These are phyloP conservation scores for Diadromus collaris DNA, from an alignment of 2,888 invertebrate species.

Conservation along the genomic window DNA sequence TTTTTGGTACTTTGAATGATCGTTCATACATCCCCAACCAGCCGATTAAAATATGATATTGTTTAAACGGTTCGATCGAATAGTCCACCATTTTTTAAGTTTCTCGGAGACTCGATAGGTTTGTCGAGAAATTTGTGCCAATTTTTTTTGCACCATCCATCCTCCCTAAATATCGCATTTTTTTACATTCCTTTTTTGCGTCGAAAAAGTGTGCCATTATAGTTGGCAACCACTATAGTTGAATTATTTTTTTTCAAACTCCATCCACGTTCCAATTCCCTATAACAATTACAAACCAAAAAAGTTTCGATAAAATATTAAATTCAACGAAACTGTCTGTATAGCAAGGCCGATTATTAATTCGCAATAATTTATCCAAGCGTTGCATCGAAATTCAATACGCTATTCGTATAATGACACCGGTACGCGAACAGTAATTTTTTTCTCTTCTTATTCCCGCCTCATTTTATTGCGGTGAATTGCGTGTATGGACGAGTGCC, in stretches of 20 bases:
- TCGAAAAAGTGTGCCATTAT: background rate
- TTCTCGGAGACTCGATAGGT: background rate
- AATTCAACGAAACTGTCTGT: background rate
- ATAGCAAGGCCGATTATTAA: background rate
- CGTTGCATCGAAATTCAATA: background rate
- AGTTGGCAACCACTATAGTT: background rate
- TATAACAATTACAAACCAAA: background rate
- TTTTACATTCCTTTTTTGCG: too few species aligned
- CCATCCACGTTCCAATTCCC: background rate
- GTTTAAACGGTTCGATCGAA: background rate
- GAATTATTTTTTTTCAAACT: background rate
- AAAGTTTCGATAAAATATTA: background rate
- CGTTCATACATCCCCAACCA: background rate
- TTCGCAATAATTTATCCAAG: background rate
- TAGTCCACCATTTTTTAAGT: background rate
- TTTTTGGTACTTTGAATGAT: background rate
- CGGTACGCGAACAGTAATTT: background rate
- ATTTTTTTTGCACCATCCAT: too few species aligned
- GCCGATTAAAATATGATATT: background rate
- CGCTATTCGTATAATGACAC: background rate
- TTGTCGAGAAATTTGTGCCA: background rate
- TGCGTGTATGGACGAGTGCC: constrained; percentile 54
- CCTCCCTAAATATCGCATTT: too few species aligned
- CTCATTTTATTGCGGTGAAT: constrained; percentile 50
- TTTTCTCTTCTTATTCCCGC: constrained; percentile 5